Base-by-base conservation (phyloP, 2,113 vertebrate genomes). In the Eubucco bourcierii region DNA sequence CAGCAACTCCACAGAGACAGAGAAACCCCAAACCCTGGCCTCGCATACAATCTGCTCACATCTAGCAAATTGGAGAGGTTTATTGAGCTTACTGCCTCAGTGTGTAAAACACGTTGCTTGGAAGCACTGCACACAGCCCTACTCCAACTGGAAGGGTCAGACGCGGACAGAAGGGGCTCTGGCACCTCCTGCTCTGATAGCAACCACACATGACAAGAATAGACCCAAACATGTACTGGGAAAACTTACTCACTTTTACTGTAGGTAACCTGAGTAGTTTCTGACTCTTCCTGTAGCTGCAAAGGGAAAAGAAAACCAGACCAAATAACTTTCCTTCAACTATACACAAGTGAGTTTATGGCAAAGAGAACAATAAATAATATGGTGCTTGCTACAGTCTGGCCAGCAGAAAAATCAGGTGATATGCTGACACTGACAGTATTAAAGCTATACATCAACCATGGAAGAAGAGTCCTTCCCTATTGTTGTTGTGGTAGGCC, bases 31-130 rank as follows among this genome's bases (percentile, higher is more conserved):
- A 33, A 12, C 3, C 0, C 5, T 52, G 6, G 59, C 27, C 41
- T 19, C 46, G 19, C 1, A 0, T 19, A 47, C 0, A 0, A 52
- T 64, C 65, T 44, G 28, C 31, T 76, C 7, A 3, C 52, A 39
- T 60, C 64, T 41, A 44, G 31, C 9, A n/a, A 15, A 37, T 59
- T 80, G 80, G 44, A 91, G 61, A 75, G 39, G 28, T 34, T 15
- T 44, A 41, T 13, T 84, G 56, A 70, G 34, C 28, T 50, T 1
- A 1, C 13, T 71, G 46, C 16, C 34, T 60, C 31, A 52, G 50
- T 52, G 25, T 80, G 23, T 7, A 5, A 90, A 90, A 80, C 28
- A 20, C 0, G 0, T 82, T 4, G 0, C 25, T 44, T 37, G 41
- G 27, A 58, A 85, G 20, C 1, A 2, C 33, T 1, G 2, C 1